Percentiles rank a stretch among this genome's conserved stretches.
phyloP scores from a whole-genome alignment of 2,797 vertebrate species.

The Crenichthys baileyi region DNA sequence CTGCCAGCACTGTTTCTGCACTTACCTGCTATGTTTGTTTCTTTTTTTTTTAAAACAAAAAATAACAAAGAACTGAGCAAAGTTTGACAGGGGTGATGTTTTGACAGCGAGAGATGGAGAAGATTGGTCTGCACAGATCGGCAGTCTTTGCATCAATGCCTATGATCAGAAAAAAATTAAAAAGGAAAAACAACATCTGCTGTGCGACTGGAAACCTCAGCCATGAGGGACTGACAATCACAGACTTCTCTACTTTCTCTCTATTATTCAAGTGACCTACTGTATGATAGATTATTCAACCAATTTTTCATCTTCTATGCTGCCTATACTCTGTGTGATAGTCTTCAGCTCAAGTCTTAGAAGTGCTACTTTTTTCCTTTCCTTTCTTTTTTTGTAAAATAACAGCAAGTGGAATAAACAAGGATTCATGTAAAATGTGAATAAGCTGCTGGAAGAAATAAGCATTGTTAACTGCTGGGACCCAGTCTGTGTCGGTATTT shows the following conservation, averaged over 20 bases:
- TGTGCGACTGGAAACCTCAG: constrained; percentile 59
- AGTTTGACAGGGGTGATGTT: constrained; percentile 37
- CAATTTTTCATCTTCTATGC: constrained; percentile 75
- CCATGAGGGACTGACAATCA: constrained; percentile 79
- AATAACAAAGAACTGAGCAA: constrained; percentile 39
- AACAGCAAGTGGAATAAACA: constrained; percentile 71
- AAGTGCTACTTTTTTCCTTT: constrained; percentile 69
- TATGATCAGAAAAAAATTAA: constrained; percentile 32
- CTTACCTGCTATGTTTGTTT: constrained; percentile 43
- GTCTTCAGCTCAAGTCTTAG: constrained; percentile 74
- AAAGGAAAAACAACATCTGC: constrained; percentile 47
- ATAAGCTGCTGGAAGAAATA: constrained; percentile 72
- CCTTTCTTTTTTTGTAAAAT: constrained; percentile 33
- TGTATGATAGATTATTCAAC: constrained; percentile 72
- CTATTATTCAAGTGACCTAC: constrained; percentile 79
- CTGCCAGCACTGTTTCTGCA: constrained; percentile 51
- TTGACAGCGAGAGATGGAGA: constrained; percentile 35
- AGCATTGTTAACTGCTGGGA: constrained; percentile 60
- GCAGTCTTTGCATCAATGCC: constrained; percentile 30
- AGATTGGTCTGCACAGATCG: constrained; percentile 43
- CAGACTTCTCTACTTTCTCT: constrained; percentile 73
- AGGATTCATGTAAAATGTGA: constrained; percentile 75
- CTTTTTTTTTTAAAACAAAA: background rate
- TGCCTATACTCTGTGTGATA: constrained; percentile 79
- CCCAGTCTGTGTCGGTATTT: constrained; percentile 64